Evolutionary conservation across 2,113 vertebrate species (phyloP).

Genomic region (Hucho hucho): DNA sequence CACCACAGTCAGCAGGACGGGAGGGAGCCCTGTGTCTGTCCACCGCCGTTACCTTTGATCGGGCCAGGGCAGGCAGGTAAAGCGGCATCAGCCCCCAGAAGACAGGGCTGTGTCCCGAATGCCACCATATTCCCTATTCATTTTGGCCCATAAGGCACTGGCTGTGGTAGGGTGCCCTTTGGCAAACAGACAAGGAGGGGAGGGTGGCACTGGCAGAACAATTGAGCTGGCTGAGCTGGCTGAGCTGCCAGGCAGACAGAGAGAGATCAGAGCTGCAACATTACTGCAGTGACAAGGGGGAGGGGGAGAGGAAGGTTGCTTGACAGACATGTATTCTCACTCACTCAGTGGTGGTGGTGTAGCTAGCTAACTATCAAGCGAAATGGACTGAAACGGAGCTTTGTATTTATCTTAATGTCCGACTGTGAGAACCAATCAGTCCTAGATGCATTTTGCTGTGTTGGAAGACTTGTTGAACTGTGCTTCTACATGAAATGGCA

Average conservation of each 20-base stretch:
- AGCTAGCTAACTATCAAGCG: slow-evolving; percentile 40
- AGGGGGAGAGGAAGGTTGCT: slow-evolving; percentile 37
- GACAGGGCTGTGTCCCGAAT: slow-evolving; percentile 4
- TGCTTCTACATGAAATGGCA: no score
- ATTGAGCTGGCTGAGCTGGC: slow-evolving; percentile 66
- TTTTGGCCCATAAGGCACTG: no score
- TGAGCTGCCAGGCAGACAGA: slow-evolving; percentile 51
- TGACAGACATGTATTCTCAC: slow-evolving; percentile 27
- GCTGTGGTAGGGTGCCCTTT: no score
- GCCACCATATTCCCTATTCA: no score
- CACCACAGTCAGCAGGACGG: slow-evolving; percentile 56
- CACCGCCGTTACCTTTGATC: not conserved
- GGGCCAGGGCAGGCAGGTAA: slow-evolving; percentile 41
- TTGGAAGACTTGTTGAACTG: no score
- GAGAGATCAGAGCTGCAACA: slow-evolving; percentile 45
- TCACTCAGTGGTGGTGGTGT: slow-evolving; percentile 22
- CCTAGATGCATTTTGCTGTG: no score
- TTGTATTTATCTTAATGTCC: no score
- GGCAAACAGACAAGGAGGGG: not conserved
- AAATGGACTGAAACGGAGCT: not conserved
- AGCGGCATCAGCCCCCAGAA: slow-evolving; percentile 40
- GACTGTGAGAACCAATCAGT: no score
- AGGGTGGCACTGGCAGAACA: slow-evolving; percentile 50
- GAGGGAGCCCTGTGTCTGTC: slow-evolving; percentile 22
- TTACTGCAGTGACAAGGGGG: slow-evolving; percentile 68